Evolutionary conservation across 2,113 vertebrate species (phyloP).

Genomic region (Chloroceryle aenea): DNA sequence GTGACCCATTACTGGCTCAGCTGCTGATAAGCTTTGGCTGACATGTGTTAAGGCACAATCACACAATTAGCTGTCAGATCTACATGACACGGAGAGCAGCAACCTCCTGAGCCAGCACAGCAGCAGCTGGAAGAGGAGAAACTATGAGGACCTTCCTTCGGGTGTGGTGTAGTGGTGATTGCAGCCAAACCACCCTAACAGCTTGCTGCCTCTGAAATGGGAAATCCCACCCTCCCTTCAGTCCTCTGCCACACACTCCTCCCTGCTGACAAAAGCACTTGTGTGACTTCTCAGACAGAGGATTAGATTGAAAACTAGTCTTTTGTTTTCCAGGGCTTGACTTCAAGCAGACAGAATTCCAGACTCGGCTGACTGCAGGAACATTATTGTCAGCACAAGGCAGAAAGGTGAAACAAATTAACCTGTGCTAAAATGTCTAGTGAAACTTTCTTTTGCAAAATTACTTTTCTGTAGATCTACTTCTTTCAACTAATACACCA

Average conservation of each 20-base stretch:
- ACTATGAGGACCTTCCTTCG: neutral
- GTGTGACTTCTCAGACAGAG: neutral
- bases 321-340: neutral
- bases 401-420: neutral
- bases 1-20: neutral
- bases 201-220: neutral
- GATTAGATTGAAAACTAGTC: neutral
- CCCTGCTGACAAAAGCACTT: slow-evolving; percentile 59
- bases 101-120: slow-evolving; percentile 50
- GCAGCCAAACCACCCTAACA: slow-evolving; percentile 5
- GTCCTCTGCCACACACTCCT: neutral
- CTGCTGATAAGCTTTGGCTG: neutral
- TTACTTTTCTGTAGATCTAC: neutral
- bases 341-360: neutral
- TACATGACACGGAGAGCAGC: neutral
- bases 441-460: neutral
- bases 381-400: neutral
- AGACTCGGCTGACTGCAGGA: neutral
- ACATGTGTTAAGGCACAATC: neutral
- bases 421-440: neutral
- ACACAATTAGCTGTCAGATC: neutral
- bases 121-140: neutral
- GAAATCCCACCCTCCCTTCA: slow-evolving; percentile 40
- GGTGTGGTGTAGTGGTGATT: slow-evolving; percentile 35
- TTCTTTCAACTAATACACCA: neutral